Evolutionary conservation across 2,888 invertebrate species (phyloP), one percentile per base, ranked within the genome.

Genomic region (Coleophora deauratella): DNA sequence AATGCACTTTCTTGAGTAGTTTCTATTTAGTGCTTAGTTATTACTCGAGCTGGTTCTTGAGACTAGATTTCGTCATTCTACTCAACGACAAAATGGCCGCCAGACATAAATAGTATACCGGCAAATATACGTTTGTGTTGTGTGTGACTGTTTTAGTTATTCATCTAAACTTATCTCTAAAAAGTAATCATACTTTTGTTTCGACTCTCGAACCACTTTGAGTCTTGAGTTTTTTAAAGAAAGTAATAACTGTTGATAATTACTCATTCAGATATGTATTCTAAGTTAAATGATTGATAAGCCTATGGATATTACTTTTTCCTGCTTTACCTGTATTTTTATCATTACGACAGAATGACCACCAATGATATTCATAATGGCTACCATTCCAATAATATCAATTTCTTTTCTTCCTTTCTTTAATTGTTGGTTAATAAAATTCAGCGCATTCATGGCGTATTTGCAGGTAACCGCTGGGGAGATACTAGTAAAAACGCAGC

Each of bases 381-480:
- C 21, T 21, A 21, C 21, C 21, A 21, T 21, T 21, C 3, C 3
- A 21, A 21, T 21, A 21, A 21, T 3, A 21, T 3, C 3, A n/a
- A n/a, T n/a, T n/a, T n/a, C n/a, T n/a, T 3, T 21, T 21, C 21
- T 21, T 21, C 21, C 21, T 21, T 6, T 21, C 6, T 21, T 4
- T 21, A 3, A 3, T 21, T 21, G 13, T 12, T 34, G 34, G 34
- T 9, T 14, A 12, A 14, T 72, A 72, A 68, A 68, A 77, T 68
- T 75, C 69, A 75, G 74, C 70, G 70, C 71, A 74, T 72, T 78
- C 72, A 77, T 80, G 70, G 76, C 76, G 72, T 81, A 73, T 78
- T 81, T 72, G 66, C 81, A 85, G 84, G 84, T 85, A 73, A 82
- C 68, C 75, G 75, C 80, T 64, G 79, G 80, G 74, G 82, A 75